phyloP scores from a whole-genome alignment of 2,888 invertebrate genomes.

The Siphonodentalium dalli region DNA sequence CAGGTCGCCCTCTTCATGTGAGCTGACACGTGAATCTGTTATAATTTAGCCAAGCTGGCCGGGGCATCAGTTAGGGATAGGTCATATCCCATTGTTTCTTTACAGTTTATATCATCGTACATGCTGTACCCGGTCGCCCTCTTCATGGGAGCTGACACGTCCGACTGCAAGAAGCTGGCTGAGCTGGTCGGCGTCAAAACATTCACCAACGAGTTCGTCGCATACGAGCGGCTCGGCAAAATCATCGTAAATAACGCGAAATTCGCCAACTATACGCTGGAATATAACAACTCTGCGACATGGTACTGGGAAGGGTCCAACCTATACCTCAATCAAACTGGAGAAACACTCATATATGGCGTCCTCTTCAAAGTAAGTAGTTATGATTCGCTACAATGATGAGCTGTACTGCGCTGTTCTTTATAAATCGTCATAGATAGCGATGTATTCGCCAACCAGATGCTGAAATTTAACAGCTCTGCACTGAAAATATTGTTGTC shows the following conservation, averaged over 20 bases:
- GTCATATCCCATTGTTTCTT: no score
- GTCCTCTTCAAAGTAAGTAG: no score
- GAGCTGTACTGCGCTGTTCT: no score
- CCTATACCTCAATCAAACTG: conserved; percentile 30
- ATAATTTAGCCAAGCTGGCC: no score
- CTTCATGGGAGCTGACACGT: conserved; percentile 76
- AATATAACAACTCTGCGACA: conserved; percentile 25
- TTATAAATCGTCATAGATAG: no score
- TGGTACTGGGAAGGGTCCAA: conserved; percentile 32
- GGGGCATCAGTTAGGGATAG: no score
- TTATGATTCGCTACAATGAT: no score
- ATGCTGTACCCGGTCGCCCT: conserved; percentile 89
- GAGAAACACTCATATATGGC: conserved; percentile 37
- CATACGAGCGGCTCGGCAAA: conserved; percentile 75
- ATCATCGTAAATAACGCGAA: conserved; percentile 39
- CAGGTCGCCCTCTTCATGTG: no score
- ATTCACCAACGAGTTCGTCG: conserved; percentile 91
- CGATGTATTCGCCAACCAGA: no score
- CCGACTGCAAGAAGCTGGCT: conserved; percentile 80
- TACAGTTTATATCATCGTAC: conserved; percentile 77
- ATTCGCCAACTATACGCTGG: conserved; percentile 29
- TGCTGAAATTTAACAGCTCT: no score
- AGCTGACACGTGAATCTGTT: no score
- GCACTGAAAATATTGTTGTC: no score
- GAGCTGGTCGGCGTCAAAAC: conserved; percentile 88